Evolutionary conservation across 2,797 vertebrate genomes (phyloP), one percentile per base, ranked within the genome.

Genomic region (Pelobates cultripes): DNA sequence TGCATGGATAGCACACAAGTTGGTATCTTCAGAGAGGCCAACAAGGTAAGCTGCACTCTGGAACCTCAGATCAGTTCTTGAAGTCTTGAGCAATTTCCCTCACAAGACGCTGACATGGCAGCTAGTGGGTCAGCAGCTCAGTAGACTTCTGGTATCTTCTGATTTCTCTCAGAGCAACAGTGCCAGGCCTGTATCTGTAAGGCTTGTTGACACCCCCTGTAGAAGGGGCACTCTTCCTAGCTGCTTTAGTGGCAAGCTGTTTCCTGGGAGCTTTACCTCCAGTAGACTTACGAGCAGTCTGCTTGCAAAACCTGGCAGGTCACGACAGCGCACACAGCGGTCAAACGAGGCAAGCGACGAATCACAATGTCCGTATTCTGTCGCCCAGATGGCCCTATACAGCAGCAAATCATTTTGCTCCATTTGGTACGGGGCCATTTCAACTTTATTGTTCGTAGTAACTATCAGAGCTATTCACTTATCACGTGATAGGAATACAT

Each of bases 121-220:
- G 89, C 80, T 96, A 96, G 42, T 94, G 95, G 79, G 96, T 96
- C 88, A 97, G 92, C 87, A 97, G 89, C 91, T 96, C 96, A 0
- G 96, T 96, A 3, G 96, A 97, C 86, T 97, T 97, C 92, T 97
- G 96, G 90, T 97, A 97, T 86, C 96, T 94, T 80, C 96, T 94
- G 89, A 97, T 97, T 91, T 97, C 96, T 72, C 96, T 92, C 87
- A 97, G 78, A 67, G 96, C 96, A 80, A 97, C 96, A 0, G 96
- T 96, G 10, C 95, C 96, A 0, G 96, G 96, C 86, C 95, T 95
- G 92, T 97, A 97, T 80, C 96, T 95, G 90, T 97, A 95, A 42
- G 96, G 96, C 87, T 97, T 97, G 89, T 97, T 97, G 15, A 97
- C 95, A 0, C 96, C 95, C 10, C 96, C 96, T 0, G 96, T 97